A percentile compares a stretch with the other conserved stretches of the same genome.
phyloP scores from a whole-genome alignment of 92 coral and sea anemone genomes.

The Parazoanthus swiftii region DNA sequence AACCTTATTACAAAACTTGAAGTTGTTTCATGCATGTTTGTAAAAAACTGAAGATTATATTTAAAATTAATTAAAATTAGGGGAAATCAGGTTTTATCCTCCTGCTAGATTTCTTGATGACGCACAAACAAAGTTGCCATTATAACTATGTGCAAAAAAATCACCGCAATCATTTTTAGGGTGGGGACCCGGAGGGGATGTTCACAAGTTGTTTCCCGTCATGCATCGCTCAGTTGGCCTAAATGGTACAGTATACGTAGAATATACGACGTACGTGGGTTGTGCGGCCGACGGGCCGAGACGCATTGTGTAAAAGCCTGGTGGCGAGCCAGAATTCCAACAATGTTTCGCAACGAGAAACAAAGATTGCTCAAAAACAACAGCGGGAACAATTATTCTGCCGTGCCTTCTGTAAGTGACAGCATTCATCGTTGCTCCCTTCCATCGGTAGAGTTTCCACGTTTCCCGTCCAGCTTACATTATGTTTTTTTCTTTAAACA shows the following conservation, averaged over 20 bases:
- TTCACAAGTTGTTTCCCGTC: no score
- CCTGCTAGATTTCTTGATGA: no score
- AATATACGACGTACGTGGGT: background rate
- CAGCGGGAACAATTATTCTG: background rate
- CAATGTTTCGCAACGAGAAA: slow-evolving; percentile 33
- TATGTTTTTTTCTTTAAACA: slow-evolving; percentile 7
- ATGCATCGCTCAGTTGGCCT: no score
- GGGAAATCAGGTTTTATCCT: no score
- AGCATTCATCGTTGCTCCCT: background rate
- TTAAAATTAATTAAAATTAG: no score
- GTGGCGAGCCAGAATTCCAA: slow-evolving; percentile 16
- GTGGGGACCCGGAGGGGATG: no score
- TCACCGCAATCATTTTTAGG: no score
- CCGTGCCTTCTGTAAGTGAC: slow-evolving; percentile 4
- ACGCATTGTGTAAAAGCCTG: background rate
- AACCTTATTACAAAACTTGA: no score
- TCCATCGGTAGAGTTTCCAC: background rate
- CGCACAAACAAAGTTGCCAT: no score
- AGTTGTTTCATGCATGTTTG: no score
- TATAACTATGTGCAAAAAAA: no score
- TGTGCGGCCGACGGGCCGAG: background rate
- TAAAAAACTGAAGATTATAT: no score
- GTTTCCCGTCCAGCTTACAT: background rate
- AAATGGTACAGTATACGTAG: background rate
- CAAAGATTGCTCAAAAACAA: slow-evolving; percentile 24